A percentile compares a stretch with the other conserved stretches of the same genome.
These are phyloP conservation scores for Spilogale gracilis DNA, from an alignment of 2,113 vertebrate genomes.

Conservation along the genomic window DNA sequence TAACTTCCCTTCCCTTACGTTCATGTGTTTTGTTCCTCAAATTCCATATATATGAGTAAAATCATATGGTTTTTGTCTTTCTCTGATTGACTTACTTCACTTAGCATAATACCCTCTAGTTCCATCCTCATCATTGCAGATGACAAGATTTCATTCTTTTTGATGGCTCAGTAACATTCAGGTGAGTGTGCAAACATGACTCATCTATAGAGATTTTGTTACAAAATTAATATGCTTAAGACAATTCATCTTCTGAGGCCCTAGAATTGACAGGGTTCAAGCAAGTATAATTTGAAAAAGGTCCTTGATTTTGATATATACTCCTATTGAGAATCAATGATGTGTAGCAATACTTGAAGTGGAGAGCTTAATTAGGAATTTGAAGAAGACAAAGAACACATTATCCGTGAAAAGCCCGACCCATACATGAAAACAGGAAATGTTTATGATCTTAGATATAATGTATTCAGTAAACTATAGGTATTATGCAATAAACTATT, in stretches of 20 bases:
- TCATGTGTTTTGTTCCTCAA: no score
- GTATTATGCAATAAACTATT: neutral
- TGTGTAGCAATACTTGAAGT: neutral
- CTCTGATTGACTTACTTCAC: no score
- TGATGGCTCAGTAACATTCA: no score
- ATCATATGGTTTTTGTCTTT: no score
- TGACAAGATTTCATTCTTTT: no score
- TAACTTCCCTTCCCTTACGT: no score
- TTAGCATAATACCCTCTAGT: no score
- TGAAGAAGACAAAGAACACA: neutral
- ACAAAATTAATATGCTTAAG: neutral
- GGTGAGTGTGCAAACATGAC: no score
- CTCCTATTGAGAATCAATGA: neutral
- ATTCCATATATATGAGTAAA: no score
- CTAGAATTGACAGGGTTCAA: no score
- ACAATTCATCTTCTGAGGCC: neutral
- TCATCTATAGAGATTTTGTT: neutral
- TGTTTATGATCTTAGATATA: neutral
- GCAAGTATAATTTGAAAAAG: neutral
- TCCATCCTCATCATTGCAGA: no score
- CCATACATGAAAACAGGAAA: neutral
- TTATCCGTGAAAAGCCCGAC: neutral
- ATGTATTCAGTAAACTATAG: neutral
- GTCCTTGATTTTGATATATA: neutral
- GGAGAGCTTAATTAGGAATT: neutral